Base-by-base conservation (phyloP, 2,113 vertebrate genomes). In the Acrocephalus kingi region DNA sequence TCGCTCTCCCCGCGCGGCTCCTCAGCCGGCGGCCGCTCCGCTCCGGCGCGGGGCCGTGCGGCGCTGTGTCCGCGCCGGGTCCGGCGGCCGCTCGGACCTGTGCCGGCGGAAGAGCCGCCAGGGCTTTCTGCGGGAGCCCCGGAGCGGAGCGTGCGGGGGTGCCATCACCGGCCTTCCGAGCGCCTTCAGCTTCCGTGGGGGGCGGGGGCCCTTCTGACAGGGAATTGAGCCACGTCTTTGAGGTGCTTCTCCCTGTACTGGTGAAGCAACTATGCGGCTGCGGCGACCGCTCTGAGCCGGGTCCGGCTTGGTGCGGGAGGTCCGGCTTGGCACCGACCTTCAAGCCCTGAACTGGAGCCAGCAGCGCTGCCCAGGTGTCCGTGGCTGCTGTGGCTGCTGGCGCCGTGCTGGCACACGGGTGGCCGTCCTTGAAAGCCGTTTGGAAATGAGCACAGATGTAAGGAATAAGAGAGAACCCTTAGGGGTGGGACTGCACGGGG, bases 361-460 rank as follows among this genome's bases (percentile, higher is more conserved):
- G 87, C 75, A 2, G 66, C 18, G 2, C 61, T 22, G 10, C 15
- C 6, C 66, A 1, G 41, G 21, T 14, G 68, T 5, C 82, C 2
- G 25, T 33, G 41, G 24, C 45, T 7, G 55, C 6, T 5, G 81
- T 7, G 59, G 4, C 39, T 12, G 82, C 66, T 20, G 28, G 30
- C 24, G 39, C 48, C 15, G 17, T 5, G 64, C 74, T 21, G 84
- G 58, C 58, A 35, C 45, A 45, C 35, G 45, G 45, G 15, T 25
- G 59, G 39, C 43, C 1, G 15, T 17, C 5, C 25, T 6, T 10
- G 55, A 48, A 3, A 33, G 41, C 1, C 7, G 5, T 8, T 7
- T 30, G 59, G 45, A 11, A 41, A 19, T 0, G 52, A 0, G 14
- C 3, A 0, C 13, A 11, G 35, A 15, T 30, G 3, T 9, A 4